These are phyloP conservation scores for Botia almorhae DNA, from an alignment of 2,797 vertebrate genomes.

Conservation along the genomic window DNA sequence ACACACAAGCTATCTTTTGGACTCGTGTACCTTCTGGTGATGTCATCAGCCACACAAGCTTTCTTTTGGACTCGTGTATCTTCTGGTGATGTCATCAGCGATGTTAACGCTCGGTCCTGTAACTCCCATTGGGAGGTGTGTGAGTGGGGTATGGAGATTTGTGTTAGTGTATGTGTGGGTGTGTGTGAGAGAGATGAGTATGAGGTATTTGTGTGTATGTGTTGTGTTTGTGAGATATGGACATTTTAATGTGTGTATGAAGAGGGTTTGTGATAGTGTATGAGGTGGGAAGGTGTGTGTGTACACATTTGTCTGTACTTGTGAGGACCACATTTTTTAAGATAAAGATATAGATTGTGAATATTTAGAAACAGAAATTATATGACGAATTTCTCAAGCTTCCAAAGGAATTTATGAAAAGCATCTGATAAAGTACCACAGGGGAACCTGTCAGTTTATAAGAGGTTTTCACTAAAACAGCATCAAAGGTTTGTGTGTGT, in stretches of 20 bases:
- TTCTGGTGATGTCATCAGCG: conserved; percentile 56
- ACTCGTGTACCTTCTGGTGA: conserved; percentile 44
- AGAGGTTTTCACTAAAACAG: no score
- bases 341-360: no score
- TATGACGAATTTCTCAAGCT: no score
- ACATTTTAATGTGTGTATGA: conserved; percentile 15
- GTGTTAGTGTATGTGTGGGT: conserved; percentile 1
- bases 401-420: no score
- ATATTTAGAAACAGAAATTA: no score
- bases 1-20: conserved; percentile 35
- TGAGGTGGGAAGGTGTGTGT: no score
- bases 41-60: conserved; percentile 53
- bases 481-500: conserved; percentile 11
- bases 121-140: conserved; percentile 43
- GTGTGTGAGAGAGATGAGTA: background rate
- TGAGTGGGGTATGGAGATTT: conserved; percentile 5
- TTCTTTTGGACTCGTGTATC: conserved; percentile 26
- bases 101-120: conserved; percentile 26
- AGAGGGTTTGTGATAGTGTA: no score
- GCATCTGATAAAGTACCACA: no score
- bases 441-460: no score
- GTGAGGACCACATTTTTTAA: no score
- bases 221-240: conserved; percentile 5
- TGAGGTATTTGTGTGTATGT: background rate
- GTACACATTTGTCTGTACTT: no score